Evolutionary conservation across 2,113 vertebrate genomes (phyloP).

Genomic region (Balaeniceps rex): DNA sequence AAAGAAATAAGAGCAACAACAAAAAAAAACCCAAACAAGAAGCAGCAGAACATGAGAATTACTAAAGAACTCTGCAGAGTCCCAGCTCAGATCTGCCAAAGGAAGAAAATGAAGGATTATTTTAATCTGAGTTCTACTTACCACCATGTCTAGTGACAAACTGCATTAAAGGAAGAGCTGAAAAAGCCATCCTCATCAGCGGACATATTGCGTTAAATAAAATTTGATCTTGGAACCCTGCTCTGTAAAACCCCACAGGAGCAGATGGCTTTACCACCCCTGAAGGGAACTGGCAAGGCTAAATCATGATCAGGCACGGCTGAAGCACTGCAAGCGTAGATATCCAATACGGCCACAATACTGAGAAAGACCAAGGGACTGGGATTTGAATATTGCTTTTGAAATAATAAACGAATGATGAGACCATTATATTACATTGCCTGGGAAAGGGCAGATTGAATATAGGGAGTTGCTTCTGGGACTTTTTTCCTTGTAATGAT

Average conservation of each 20-base stretch:
- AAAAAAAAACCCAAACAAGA: neutral
- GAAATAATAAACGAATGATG: neutral
- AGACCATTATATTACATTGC: neutral
- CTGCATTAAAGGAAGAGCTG: conserved; percentile 21
- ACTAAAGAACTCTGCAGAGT: neutral
- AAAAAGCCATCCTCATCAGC: conserved; percentile 38
- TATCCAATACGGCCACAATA: neutral
- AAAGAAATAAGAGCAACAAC: neutral
- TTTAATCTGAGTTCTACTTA: conserved; percentile 51
- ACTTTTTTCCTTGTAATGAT: neutral
- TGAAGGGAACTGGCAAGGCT: conserved; percentile 44
- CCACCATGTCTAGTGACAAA: conserved; percentile 20
- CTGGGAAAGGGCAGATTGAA: neutral
- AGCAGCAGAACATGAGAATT: neutral
- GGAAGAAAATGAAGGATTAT: conserved; percentile 5
- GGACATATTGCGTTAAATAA: conserved; percentile 41
- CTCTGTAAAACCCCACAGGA: conserved; percentile 42
- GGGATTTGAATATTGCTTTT: neutral
- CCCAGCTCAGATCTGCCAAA: neutral
- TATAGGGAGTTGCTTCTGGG: neutral
- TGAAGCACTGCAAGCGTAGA: neutral
- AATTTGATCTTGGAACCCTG: conserved; percentile 43
- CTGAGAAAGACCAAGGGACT: neutral
- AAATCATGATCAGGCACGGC: neutral
- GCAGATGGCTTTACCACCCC: conserved; percentile 51